Evolutionary conservation across 2,113 vertebrate species (phyloP).

Genomic region (Leucopsar rothschildi): DNA sequence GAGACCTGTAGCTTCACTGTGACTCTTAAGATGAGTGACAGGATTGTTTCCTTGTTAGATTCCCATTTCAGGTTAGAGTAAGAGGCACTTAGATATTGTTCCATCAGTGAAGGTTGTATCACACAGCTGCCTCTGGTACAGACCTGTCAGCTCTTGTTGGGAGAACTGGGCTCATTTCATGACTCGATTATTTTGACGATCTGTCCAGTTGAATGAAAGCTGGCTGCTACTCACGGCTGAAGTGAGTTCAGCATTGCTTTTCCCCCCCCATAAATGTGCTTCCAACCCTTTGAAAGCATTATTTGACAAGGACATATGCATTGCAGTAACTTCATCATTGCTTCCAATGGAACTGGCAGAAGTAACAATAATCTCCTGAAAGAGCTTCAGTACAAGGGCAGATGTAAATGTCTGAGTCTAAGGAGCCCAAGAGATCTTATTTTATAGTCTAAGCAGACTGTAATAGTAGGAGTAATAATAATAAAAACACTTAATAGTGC

Average conservation of each 20-base stretch:
- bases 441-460: not conserved
- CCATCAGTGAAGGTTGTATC: not conserved
- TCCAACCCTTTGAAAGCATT: not conserved
- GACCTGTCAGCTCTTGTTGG: not conserved
- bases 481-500: not conserved
- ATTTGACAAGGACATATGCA: not conserved
- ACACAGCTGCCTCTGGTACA: not conserved
- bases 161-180: not conserved
- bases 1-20: not conserved
- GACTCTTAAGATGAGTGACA: not conserved
- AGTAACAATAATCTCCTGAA: not conserved
- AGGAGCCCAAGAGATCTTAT: constrained; percentile 2
- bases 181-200: not conserved
- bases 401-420: not conserved
- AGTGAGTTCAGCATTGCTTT: not conserved
- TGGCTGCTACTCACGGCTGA: not conserved
- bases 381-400: not conserved
- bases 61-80: not conserved
- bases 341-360: not conserved
- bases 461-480: not conserved
- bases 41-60: not conserved
- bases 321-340: not conserved
- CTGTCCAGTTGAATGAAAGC: not conserved
- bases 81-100: not conserved
- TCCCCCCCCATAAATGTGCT: not conserved